Conservation (phyloP, 1,140 invertebrate species). For the Drosophila burlai region DNA sequence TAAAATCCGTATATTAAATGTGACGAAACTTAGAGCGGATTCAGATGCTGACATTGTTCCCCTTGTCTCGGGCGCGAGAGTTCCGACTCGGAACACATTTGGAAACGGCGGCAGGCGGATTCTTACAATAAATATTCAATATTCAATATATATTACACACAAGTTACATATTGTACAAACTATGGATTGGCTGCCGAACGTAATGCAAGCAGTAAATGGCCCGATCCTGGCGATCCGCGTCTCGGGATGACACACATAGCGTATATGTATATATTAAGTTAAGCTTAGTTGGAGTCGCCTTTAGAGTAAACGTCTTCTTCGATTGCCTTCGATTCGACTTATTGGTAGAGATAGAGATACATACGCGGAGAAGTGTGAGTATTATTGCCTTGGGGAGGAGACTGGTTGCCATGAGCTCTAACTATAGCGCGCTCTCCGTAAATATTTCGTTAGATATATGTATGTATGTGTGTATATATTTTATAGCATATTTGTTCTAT, state of each 20-base stretch:
- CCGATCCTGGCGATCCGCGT: conserved; percentile 9
- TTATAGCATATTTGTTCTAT: conserved; percentile 45
- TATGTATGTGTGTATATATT: conserved; percentile 29
- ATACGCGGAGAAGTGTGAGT: conserved; percentile 29
- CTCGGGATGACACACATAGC: conserved; percentile 23
- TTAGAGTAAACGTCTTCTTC: conserved; percentile 30
- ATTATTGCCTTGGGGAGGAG: conserved; percentile 33
- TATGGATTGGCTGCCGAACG: conserved; percentile 36
- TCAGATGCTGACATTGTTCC: conserved; percentile 8
- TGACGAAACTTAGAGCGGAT: conserved; percentile 23
- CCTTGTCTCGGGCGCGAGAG: conserved; percentile 7
- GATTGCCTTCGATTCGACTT: conserved; percentile 8
- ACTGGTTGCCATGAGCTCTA: not conserved
- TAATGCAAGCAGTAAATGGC: conserved; percentile 25
- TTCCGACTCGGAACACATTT: conserved; percentile 43
- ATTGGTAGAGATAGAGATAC: conserved; percentile 19
- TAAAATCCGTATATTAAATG: conserved; percentile 29
- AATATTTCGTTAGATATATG: conserved; percentile 31
- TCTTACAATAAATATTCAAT: conserved; percentile 28
- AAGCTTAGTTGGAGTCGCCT: conserved; percentile 47
- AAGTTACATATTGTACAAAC: conserved; percentile 53
- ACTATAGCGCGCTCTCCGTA: conserved; percentile 21
- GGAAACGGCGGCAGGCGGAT: conserved; percentile 38
- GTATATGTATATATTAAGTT: conserved; percentile 39
- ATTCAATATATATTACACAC: conserved; percentile 47